Base-by-base conservation (phyloP, 2,113 vertebrate species). In the Bucco capensis region DNA sequence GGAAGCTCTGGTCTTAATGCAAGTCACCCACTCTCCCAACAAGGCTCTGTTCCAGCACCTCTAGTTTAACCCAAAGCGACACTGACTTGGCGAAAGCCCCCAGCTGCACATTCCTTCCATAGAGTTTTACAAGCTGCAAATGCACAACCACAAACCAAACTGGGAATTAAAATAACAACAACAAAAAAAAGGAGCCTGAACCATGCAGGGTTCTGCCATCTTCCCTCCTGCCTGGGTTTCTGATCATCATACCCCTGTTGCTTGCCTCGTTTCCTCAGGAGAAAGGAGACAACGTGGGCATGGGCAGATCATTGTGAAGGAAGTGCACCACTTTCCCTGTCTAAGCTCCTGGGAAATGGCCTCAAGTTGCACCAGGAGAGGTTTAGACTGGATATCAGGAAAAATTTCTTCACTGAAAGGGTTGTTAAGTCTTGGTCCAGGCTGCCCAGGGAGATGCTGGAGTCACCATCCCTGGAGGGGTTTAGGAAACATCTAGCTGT, bases 61-160 rank as follows among this genome's bases (percentile, higher is more conserved):
- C 92, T 89, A 71, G 66, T 89, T 92, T 94, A 95, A 96, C 96
- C 93, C 93, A 96, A 82, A 95, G 75, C 90, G 93, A 96, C 96
- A 95, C 89, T 71, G 87, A 84, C 90, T 93, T 90, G 93, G 89
- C 35, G 2, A 90, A 86, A 92, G 37, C 86, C 89, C 86, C 71
- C 91, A 93, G 96, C 92, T 96, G 89, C 92, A 94, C 92, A 92
- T 96, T 96, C 95, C 93, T 96, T 95, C 95, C 93, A 92, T 92
- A 72, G 77, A 56, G 78, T 66, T 94, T 95, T 96, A 95, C 92
- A 92, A 96, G 92, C 92, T 96, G 90, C 86, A 95, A 96, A 95
- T 90, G 91, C 81, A 95, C 87, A 95, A 76, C 90, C 93, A 89
- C 90, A 95, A 90, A 93, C 83, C 73, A 83, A 92, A 89, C 77